Conservation (phyloP, 2,797 vertebrate species). For the Anas flavirostris region DNA sequence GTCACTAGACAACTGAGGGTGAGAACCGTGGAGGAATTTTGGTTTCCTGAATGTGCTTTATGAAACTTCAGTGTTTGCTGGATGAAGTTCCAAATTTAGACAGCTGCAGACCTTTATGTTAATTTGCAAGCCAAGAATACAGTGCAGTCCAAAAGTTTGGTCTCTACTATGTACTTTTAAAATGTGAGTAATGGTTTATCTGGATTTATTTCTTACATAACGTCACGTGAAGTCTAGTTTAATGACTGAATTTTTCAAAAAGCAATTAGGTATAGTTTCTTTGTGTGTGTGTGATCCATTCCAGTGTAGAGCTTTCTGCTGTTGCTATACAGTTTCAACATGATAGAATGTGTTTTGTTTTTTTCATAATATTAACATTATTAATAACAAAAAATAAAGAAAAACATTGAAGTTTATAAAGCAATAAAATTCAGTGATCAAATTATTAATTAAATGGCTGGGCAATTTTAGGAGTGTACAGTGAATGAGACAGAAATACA, state of each 20-base stretch:
- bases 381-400: not conserved
- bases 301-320: not conserved
- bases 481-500: not conserved
- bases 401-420: not conserved
- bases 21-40: not conserved
- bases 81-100: not conserved
- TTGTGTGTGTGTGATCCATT: not conserved
- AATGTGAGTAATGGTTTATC: too few species aligned
- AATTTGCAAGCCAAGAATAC: not conserved
- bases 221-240: not conserved
- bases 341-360: not conserved
- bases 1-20: not conserved
- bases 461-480: not conserved
- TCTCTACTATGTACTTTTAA: not conserved
- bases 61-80: not conserved
- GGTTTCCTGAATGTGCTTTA: not conserved
- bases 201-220: not conserved
- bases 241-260: not conserved
- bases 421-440: not conserved
- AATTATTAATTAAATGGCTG: slow-evolving; percentile 23
- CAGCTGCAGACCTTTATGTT: not conserved
- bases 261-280: not conserved
- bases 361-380: not conserved
- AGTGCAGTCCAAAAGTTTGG: not conserved
- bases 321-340: not conserved